phyloP scores from a whole-genome alignment of 2,113 vertebrate genomes.

The Tauraco erythrolophus region DNA sequence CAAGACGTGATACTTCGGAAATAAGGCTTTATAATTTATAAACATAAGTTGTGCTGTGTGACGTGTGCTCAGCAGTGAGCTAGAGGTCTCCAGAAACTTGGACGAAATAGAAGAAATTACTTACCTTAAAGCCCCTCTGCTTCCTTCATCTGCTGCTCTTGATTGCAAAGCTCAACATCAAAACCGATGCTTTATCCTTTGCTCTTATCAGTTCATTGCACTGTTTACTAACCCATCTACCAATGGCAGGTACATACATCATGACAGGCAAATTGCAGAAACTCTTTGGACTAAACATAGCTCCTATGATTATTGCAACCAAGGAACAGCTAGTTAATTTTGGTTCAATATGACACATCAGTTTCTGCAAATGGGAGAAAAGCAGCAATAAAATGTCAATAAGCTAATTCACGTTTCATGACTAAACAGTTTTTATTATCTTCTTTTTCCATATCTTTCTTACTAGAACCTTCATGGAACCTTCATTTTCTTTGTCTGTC shows the following conservation, averaged over 20 bases:
- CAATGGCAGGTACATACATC: not conserved
- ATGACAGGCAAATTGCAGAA: not conserved
- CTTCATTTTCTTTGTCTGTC: not conserved
- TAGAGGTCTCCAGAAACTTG: not conserved
- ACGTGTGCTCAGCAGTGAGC: accelerated
- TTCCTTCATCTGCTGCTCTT: not conserved
- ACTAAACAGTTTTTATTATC: not conserved
- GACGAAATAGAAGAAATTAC: not conserved
- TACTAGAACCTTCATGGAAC: not conserved
- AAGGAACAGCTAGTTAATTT: slow-evolving; percentile 18
- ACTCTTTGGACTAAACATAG: not conserved
- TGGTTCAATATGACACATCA: not conserved
- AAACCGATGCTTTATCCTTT: not conserved
- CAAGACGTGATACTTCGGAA: not conserved
- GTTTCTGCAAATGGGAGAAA: not conserved
- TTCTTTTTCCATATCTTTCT: not conserved
- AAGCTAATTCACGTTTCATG: not conserved
- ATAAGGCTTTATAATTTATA: not conserved
- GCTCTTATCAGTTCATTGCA: slow-evolving; percentile 28
- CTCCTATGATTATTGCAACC: not conserved
- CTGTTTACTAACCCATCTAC: not conserved
- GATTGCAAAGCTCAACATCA: not conserved
- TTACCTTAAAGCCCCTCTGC: not conserved
- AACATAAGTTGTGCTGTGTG: accelerated
- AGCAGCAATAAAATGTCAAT: not conserved